A percentile compares a stretch with the other conserved stretches of the same genome.
Evolutionary conservation across 2,888 invertebrate genomes (phyloP).

Genomic region (Caenorhabditis panamensis): DNA sequence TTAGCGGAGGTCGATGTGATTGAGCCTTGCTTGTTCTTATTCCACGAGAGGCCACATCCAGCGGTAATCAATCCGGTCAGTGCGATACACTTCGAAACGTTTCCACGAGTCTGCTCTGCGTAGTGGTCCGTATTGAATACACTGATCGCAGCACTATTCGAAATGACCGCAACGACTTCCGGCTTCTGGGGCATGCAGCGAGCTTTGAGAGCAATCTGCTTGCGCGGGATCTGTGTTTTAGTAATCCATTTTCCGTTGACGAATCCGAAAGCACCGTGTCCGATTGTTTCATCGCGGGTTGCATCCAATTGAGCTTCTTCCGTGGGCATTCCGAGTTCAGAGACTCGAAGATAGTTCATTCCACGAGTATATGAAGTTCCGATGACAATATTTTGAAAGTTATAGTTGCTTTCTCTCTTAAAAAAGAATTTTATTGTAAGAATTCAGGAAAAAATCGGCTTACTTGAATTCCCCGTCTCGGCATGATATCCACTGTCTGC

Average conservation of each 20-base stretch:
- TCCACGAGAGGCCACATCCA: not conserved
- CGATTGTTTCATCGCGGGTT: not conserved
- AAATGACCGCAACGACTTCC: not conserved
- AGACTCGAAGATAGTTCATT: not conserved
- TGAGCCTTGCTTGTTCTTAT: not conserved
- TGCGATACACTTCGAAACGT: too few relatives aligned
- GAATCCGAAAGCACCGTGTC: not conserved
- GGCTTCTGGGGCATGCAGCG: not conserved
- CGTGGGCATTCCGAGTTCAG: not conserved
- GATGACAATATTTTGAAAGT: too few relatives aligned
- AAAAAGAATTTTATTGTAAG: too few relatives aligned
- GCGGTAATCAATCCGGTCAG: too few relatives aligned
- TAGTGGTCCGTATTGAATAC: not conserved
- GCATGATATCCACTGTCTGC: too few relatives aligned
- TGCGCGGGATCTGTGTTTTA: not conserved
- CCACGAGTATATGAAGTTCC: too few relatives aligned
- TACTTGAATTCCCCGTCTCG: not conserved
- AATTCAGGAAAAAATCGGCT: not conserved
- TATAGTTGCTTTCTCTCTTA: too few relatives aligned
- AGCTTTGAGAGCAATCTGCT: not conserved
- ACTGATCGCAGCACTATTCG: not conserved
- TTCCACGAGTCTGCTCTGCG: too few relatives aligned
- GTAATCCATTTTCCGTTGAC: not conserved
- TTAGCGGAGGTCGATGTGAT: not conserved
- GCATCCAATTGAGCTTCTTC: not conserved